Evolutionary conservation across 2,113 vertebrate genomes (phyloP), one percentile per base, ranked within the genome.

Genomic region (Callopanchax toddi): DNA sequence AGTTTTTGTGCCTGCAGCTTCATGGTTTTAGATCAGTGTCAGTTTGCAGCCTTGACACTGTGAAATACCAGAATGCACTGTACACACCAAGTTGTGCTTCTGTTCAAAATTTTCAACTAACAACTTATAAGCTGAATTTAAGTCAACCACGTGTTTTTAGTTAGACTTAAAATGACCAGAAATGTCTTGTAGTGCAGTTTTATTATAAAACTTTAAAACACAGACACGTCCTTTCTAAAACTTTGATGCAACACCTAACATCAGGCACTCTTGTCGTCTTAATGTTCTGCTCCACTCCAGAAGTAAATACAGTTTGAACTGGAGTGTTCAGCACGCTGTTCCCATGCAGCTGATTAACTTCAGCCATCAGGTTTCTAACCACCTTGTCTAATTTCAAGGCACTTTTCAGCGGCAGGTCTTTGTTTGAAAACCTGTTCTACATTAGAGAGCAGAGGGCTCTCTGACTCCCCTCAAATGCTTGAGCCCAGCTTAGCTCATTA

Each of bases 381-480:
- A 71, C 61, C 46, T n/a, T 36, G 60, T 78, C 46, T 70, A 42
- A 66, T 73, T 77, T 81, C 62, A 48, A 74, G 37, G 68, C 60
- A 72, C 63, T 42, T 61, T 79, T 69, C 42, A 26, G 58, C 56
- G 22, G 34, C 7, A 58, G 73, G 53, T 54, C 74, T 61, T 54
- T 57, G 25, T 40, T 54, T 66, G 29, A 37, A 80, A 87, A 82
- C 71, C 83, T 84, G 86, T 48, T 87, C 70, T 81, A 63, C 57
- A 86, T 85, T 87, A 81, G 44, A 78, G 58, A 82, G 78, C 68
- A 72, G 76, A 77, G 49, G 40, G 57, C 67, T 68, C 60, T 71
- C 66, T 29, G 36, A 63, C 67, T 69, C 74, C 69, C 62, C 62
- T 12, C 56, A 74, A 72, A 44, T 57, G 59, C 18, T n/a, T n/a